phyloP scores from a whole-genome alignment of 1,140 invertebrate genomes.

The Ericerus pela region DNA sequence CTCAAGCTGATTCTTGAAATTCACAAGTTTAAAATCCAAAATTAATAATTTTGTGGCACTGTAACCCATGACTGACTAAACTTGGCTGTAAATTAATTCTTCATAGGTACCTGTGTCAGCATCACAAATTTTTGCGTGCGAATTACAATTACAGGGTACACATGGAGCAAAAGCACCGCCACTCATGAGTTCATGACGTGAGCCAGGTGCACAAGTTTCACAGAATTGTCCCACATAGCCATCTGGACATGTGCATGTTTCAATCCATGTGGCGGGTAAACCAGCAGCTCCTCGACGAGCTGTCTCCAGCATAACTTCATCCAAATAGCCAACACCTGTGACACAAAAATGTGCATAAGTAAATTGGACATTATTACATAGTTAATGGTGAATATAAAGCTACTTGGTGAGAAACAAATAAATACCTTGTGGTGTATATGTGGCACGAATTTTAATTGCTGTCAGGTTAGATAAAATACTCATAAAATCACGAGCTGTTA shows the following conservation, averaged over 20 bases:
- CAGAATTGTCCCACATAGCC: constrained; percentile 92
- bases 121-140: constrained; percentile 90
- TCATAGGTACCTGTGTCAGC: constrained; percentile 69
- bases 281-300: constrained; percentile 66
- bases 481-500: constrained; percentile 75
- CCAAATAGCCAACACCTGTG: constrained; percentile 67
- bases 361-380: not conserved
- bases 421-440: constrained; percentile 58
- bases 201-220: constrained; percentile 90
- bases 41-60: too few relatives aligned
- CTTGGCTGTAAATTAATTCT: too few relatives aligned
- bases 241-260: constrained; percentile 81
- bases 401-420: not conserved
- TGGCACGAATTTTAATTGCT: constrained; percentile 82
- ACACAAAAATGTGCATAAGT: not conserved
- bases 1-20: too few relatives aligned
- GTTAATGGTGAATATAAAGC: not conserved
- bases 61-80: too few relatives aligned
- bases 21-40: too few relatives aligned
- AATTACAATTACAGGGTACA: constrained; percentile 89
- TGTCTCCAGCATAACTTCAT: constrained; percentile 73
- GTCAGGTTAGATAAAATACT: constrained; percentile 84
- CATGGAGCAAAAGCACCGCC: constrained; percentile 86
- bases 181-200: constrained; percentile 70
- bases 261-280: constrained; percentile 74